phyloP scores from a whole-genome alignment of 2,888 invertebrate species.

The Scrobipalpa atriplicella region DNA sequence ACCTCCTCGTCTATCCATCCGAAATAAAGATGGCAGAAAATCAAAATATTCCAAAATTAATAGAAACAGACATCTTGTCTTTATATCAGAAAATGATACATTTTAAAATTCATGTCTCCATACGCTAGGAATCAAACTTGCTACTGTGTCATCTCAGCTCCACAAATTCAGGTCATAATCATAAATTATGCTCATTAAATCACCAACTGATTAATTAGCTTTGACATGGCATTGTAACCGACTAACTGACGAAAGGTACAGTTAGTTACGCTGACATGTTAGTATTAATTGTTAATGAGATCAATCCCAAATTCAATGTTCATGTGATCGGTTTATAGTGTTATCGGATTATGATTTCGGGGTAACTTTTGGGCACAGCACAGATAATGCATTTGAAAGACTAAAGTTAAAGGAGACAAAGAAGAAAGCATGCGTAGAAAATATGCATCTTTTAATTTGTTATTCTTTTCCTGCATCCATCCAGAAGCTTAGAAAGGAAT shows the following conservation, averaged over 20 bases:
- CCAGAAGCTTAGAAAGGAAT: too few species aligned
- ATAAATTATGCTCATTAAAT: constrained; percentile 19
- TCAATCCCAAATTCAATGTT: constrained; percentile 23
- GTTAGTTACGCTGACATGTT: constrained; percentile 31
- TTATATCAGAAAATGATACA: too few species aligned
- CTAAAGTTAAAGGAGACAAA: too few species aligned
- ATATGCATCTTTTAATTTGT: too few species aligned
- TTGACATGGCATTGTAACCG: constrained; percentile 53
- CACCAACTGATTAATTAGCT: constrained; percentile 55
- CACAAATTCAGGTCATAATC: background rate
- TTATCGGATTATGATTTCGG: constrained; percentile 10
- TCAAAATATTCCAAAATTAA: too few species aligned
- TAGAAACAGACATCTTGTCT: too few species aligned
- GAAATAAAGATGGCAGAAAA: too few species aligned
- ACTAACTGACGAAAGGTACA: constrained; percentile 36
- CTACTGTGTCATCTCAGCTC: background rate
- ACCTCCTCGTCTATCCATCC: too few species aligned
- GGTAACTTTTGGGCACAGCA: background rate
- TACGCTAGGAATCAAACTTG: background rate
- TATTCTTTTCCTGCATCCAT: too few species aligned
- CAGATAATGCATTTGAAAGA: too few species aligned
- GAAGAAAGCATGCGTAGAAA: too few species aligned
- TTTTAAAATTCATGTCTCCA: too few species aligned
- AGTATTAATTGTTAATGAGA: constrained; percentile 30
- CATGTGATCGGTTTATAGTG: background rate